Base-by-base conservation (phyloP, 2,888 invertebrate genomes). In the Fragum sueziense region DNA sequence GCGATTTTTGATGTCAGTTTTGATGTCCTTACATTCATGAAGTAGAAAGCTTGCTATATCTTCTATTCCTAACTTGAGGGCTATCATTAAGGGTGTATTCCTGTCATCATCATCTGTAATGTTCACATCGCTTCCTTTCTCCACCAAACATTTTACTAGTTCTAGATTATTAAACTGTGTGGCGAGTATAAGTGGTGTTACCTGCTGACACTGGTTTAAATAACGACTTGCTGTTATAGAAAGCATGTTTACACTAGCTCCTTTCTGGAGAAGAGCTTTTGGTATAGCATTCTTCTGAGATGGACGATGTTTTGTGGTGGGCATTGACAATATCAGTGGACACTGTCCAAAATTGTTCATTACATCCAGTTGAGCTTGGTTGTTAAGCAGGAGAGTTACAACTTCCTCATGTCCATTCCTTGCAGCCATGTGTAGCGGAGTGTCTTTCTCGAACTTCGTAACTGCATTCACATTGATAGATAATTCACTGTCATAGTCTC, bases 121-220 rank as follows among this genome's bases (percentile, higher is more conserved):
- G 37, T 88, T 88, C 0, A 90, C 80, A 69, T 90, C 86, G 17
- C 88, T 88, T n/a, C 88, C 88, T 76, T 76, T 71, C 6, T 82
- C 31, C 0, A 89, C 67, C 4, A 91, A 77, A 33, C 84, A 65
- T 57, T 83, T 83, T 0, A 85, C 86, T 51, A 90, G 80, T 4
- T 84, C 86, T 25, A 87, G 11, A 70, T 88, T 84, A 65, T 88
- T 79, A 54, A 82, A 82, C 41, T 76, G 85, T 9, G 87, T 87
- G 4, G 90, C 88, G 6, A 89, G 62, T 27, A 85, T 85, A 0
- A 90, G 80, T 7, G 91, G 89, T 6, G 89, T 88, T n/a, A 89
- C 74, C 22, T 74, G 71, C 6, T 67, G 31, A 17, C 75, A 70
- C 9, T 47, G 52, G 37, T 33, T 41, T 9, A 82, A 27, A 33